Evolutionary conservation across 2,888 invertebrate genomes (phyloP), one percentile per base, ranked within the genome.

Genomic region (Eupelmus urozonus): DNA sequence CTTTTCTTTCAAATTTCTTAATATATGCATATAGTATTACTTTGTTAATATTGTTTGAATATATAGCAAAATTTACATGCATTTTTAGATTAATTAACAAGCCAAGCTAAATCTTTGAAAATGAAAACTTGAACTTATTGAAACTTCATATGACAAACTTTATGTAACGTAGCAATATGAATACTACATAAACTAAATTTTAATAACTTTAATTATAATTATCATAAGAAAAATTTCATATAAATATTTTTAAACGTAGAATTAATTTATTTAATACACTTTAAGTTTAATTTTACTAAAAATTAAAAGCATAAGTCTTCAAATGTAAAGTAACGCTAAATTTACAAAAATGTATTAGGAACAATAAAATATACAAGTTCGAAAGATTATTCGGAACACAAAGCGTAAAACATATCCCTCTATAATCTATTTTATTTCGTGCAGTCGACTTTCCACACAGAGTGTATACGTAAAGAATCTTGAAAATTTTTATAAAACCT

Each of bases 1-100:
- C 13, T 62, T 18, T 49, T 59, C 62, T 62, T 23, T 62, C 62
- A n/a, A 73, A 29, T 62, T 79, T 76, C 75, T 74, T 73, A 79
- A 75, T 70, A 34, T 75, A 70, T 59, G 9, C 34, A 34, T 34
- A 9, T 76, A 25, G 16, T 77, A 27, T 25, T 66, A 20, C 59
- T 45, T 65, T 62, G 20, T 40, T 59, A 69, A 60, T 53, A 16
- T 65, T 73, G 18, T 18, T 13, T 60, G 60, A 11, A 57, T 66
- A 49, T 27, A 11, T 62, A 76, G 76, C 59, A 18, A 57, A 65
- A 65, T 73, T 57, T 65, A 65, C 73, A 73, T 65, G 65, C 65
- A 34, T 60, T 34, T 71, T 29, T n/a, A 34, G 71, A 59, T 29
- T 71, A 60, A 59, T 29, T 71, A 71, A 60, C 71, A 20, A 23